Evolutionary conservation across 2,113 vertebrate species (phyloP).

Genomic region (Pseudorectes ferrugineus): DNA sequence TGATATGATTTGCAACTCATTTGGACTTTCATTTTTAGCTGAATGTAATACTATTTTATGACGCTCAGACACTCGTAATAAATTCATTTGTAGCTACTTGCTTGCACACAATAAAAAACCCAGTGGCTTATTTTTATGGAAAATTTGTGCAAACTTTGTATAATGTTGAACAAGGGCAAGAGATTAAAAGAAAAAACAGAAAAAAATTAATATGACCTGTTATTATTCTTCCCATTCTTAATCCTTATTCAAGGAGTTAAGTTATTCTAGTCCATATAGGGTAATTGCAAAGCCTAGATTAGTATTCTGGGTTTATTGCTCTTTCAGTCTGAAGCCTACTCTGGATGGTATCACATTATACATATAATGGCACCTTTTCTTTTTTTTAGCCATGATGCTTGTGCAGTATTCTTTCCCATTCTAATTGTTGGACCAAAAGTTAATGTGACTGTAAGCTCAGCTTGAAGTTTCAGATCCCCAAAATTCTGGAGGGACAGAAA

Average conservation of each 20-base stretch:
- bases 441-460: neutral
- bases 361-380: neutral
- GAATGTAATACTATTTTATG: neutral
- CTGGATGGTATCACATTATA: neutral
- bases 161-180: neutral
- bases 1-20: slow-evolving; percentile 15
- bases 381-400: neutral
- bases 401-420: neutral
- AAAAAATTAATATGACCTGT: neutral
- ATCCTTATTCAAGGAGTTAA: neutral
- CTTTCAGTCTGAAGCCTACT: neutral
- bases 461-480: neutral
- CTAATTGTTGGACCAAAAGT: neutral
- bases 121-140: neutral
- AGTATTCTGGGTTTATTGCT: neutral
- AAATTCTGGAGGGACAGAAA: neutral
- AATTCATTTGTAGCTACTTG: neutral
- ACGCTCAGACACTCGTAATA: neutral
- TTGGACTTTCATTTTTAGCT: slow-evolving; percentile 20
- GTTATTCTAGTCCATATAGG: neutral
- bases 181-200: neutral
- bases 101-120: neutral
- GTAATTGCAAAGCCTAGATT: neutral
- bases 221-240: neutral
- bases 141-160: neutral